Conservation (phyloP, 2,888 invertebrate genomes). For the Machimus rusticus region DNA sequence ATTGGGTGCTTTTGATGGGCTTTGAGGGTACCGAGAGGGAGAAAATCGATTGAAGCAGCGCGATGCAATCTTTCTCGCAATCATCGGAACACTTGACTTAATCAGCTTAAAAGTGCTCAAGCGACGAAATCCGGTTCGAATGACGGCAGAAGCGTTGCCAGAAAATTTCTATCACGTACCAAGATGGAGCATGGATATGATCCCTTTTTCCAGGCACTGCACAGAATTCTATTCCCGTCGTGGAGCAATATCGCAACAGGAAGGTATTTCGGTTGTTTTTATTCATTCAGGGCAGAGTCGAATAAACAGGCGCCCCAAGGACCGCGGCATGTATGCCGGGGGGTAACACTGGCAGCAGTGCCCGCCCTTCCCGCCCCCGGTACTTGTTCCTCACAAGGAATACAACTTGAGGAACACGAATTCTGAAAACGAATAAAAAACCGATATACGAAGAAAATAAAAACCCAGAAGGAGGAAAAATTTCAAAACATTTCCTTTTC, state of each 20-base stretch:
- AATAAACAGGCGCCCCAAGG: background rate
- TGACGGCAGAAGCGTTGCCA: background rate
- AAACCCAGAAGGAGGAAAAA: background rate
- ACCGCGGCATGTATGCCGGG: background rate
- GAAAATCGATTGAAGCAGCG: background rate
- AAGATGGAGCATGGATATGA: conserved; percentile 18
- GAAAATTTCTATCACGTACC: conserved; percentile 25
- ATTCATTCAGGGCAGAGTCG: background rate
- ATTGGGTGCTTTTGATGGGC: background rate
- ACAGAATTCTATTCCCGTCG: background rate
- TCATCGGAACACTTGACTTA: conserved; percentile 31
- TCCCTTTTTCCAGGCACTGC: conserved; percentile 18
- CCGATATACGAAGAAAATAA: background rate
- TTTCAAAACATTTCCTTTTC: background rate
- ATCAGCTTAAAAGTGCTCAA: conserved; percentile 33
- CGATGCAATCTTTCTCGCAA: conserved; percentile 15
- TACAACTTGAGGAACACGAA: background rate
- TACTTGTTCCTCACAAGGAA: background rate
- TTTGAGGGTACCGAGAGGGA: background rate
- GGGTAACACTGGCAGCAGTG: background rate
- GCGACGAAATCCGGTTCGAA: conserved; percentile 1
- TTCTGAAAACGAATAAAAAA: background rate
- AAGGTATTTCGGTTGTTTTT: conserved; percentile 7
- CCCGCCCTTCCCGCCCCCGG: background rate
- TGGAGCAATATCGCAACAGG: conserved; percentile 17